phyloP scores from a whole-genome alignment of 92 coral and sea anemone genomes.

The Parazoanthus swiftii region DNA sequence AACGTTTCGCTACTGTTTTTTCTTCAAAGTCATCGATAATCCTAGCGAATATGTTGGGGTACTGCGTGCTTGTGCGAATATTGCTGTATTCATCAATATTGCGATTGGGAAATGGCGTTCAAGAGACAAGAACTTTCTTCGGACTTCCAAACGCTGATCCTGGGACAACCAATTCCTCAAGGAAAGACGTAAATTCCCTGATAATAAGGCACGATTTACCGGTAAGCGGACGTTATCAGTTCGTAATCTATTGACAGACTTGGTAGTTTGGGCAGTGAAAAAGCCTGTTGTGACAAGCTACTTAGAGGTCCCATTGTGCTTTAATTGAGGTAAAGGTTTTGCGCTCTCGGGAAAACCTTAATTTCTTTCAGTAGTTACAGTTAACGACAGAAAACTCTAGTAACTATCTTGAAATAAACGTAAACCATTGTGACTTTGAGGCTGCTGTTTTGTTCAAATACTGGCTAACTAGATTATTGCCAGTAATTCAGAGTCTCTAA shows the following conservation, averaged over 20 bases:
- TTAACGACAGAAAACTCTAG: no score
- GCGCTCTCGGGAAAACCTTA: no score
- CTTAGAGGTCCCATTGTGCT: no score
- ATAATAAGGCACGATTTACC: constrained; percentile 61
- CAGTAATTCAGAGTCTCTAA: no score
- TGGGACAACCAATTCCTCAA: constrained; percentile 22
- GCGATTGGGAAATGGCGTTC: neutral
- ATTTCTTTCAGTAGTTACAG: no score
- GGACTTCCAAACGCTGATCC: constrained; percentile 47
- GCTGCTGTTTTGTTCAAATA: no score
- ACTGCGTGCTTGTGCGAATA: neutral
- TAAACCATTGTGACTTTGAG: no score
- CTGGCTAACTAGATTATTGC: no score
- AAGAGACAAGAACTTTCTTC: constrained; percentile 13
- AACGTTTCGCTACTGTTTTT: neutral
- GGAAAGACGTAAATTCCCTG: constrained; percentile 21
- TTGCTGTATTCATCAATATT: neutral
- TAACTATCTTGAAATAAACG: no score
- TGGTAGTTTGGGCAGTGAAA: neutral
- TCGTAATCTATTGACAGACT: neutral
- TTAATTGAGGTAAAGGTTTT: no score
- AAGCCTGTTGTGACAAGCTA: no score
- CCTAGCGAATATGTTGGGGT: neutral
- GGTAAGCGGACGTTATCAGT: constrained; percentile 37
- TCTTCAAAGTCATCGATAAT: neutral